These are phyloP conservation scores for Meliscaeva auricollis DNA, from an alignment of 2,888 invertebrate genomes.

Conservation along the genomic window DNA sequence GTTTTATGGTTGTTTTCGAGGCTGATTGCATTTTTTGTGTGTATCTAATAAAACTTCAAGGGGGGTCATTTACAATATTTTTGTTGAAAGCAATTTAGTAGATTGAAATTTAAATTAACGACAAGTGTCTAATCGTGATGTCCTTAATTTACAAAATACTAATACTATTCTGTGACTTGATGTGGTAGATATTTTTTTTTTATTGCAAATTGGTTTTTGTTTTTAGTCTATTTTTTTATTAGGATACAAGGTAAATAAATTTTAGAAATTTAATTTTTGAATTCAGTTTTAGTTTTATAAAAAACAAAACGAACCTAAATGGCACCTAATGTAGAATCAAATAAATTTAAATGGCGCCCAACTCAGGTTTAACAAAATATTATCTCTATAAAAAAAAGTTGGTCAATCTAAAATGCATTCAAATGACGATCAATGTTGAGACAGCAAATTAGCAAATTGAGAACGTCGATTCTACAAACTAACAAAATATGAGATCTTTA, in stretches of 20 bases:
- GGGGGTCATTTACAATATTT: constrained; percentile 8
- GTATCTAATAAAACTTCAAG: neutral
- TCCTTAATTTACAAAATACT: constrained; percentile 15
- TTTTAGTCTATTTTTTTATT: neutral
- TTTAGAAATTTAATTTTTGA: neutral
- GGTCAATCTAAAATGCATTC: too few relatives aligned
- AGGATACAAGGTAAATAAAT: neutral
- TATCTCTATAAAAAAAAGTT: too few relatives aligned
- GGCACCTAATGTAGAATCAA: too few relatives aligned
- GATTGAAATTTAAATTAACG: constrained; percentile 48
- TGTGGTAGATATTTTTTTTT: neutral
- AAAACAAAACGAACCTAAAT: neutral
- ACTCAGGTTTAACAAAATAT: too few relatives aligned
- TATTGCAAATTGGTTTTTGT: neutral
- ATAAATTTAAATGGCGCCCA: neutral
- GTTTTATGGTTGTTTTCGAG: neutral
- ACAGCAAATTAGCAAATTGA: too few relatives aligned
- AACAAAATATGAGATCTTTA: too few relatives aligned
- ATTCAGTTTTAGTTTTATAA: neutral
- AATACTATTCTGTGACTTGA: neutral
- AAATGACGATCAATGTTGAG: too few relatives aligned
- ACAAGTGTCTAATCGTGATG: constrained; percentile 9
- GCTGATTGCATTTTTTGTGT: neutral
- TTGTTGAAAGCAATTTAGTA: constrained; percentile 35
- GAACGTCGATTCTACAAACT: too few relatives aligned